Base-by-base conservation (phyloP, 2,113 vertebrate genomes). In the Eulemur rufifrons region DNA sequence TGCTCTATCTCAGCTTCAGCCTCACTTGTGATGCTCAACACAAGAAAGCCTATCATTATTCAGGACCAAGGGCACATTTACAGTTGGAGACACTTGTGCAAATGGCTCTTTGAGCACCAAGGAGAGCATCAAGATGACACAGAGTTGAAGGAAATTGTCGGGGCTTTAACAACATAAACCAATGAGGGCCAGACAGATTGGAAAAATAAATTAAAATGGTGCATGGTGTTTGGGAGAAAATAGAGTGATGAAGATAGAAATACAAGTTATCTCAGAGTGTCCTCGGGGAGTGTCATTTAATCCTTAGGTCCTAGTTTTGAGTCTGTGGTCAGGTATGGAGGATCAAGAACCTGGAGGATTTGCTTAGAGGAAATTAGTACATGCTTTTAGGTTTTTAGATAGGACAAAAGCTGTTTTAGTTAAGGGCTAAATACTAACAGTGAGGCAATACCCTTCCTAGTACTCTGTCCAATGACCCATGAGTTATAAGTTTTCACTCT, bases 361-460 rank as follows among this genome's bases (percentile, higher is more conserved):
- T 71, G 45, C 7, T 73, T 45, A 88, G 34, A 86, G 29, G 17
- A 42, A 89, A 89, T 64, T 37, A 63, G 15, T 27, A 23, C n/a
- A 61, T 77, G 39, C 39, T 64, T 88, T 63, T 54, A 32, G 9
- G 11, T 25, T 71, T 64, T 61, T 17, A 45, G 32, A 56, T 66
- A 18, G 20, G 3, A 39, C 56, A 37, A 83, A 56, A 54, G 39
- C 42, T 59, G 25, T 47, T 15, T 78, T 32, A 69, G 8, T 23
- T 3, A 81, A 61, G 23, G 23, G 6, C 8, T 45, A 6, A 78
- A 47, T 64, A 2, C 11, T 11, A 56, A 2, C 10, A 11, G 39
- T 25, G 10, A 92, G 3, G 7, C 25, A 54, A 12, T 15, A 21
- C 5, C 3, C 6, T 63, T 47, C 3, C n/a, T 25, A 0, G 1